Conservation (phyloP, 2,888 invertebrate genomes). For the Trachelus stipa region DNA sequence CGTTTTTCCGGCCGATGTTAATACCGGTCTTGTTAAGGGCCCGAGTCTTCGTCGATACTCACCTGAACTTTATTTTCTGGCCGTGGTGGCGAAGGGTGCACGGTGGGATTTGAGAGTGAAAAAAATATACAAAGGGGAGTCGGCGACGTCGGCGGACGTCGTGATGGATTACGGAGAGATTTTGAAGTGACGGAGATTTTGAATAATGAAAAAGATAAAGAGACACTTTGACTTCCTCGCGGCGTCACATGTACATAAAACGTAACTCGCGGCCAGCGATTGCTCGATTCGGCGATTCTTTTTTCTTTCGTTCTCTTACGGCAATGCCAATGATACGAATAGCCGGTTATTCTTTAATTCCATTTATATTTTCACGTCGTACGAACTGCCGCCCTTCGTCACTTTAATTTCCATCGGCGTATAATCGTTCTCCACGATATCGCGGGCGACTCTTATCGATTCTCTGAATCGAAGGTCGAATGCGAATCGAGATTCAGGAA, state of each 20-base stretch:
- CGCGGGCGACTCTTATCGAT: no score
- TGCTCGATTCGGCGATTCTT: background rate
- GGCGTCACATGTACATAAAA: background rate
- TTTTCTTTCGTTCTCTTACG: background rate
- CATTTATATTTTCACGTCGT: background rate
- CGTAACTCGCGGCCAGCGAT: background rate
- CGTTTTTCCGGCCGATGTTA: slow-evolving; percentile 1
- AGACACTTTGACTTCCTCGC: background rate
- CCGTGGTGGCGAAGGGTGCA: background rate
- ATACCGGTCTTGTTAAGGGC: slow-evolving; percentile 2
- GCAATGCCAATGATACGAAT: background rate
- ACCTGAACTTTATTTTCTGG: background rate
- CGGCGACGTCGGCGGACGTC: background rate
- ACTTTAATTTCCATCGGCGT: no score
- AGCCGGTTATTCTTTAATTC: background rate
- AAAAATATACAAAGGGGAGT: background rate
- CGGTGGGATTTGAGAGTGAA: background rate
- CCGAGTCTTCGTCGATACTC: background rate
- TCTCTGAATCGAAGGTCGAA: background rate
- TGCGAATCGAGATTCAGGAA: background rate
- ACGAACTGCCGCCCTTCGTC: background rate
- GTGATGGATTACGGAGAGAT: background rate
- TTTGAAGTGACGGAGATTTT: background rate
- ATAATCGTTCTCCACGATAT: no score
- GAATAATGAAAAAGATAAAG: background rate